phyloP scores from a whole-genome alignment of 2,113 vertebrate genomes.

The Labrus mixtus region DNA sequence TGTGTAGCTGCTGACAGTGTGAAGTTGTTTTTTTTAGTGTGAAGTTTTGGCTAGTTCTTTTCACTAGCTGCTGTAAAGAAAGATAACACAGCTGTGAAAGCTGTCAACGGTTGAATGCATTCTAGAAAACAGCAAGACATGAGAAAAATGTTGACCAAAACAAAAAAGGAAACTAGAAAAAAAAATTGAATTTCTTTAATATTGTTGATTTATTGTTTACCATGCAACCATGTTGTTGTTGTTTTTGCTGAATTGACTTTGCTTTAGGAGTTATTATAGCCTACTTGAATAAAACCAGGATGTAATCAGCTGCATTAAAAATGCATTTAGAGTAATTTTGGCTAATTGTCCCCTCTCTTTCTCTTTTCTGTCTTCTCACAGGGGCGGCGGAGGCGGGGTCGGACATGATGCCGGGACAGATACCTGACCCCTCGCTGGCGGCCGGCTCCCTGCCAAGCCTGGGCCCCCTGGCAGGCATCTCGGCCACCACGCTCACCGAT shows the following conservation, averaged over 20 bases:
- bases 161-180: too few relatives aligned
- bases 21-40: conserved; percentile 43
- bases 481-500: conserved; percentile 91
- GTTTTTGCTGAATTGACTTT: too few relatives aligned
- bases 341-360: conserved; percentile 16
- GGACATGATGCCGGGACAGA: conserved; percentile 99
- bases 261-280: too few relatives aligned
- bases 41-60: too few relatives aligned
- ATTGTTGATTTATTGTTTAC: too few relatives aligned
- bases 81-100: conserved; percentile 68
- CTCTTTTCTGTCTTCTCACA: conserved; percentile 25
- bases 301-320: too few relatives aligned
- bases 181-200: too few relatives aligned
- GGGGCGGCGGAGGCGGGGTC: conserved; percentile 73
- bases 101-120: conserved; percentile 39
- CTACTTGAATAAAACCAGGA: too few relatives aligned
- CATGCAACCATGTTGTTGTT: too few relatives aligned
- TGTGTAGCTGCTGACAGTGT: conserved; percentile 25
- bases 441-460: conserved; percentile 92
- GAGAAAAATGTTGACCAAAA: conserved; percentile 15
- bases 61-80: conserved; percentile 51
- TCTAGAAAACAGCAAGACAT: conserved; percentile 39
- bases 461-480: conserved; percentile 90
- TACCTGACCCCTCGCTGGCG: conserved; percentile 93
- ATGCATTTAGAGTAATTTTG: background rate